Conservation (phyloP, 2,888 invertebrate species). For the Dione juno region DNA sequence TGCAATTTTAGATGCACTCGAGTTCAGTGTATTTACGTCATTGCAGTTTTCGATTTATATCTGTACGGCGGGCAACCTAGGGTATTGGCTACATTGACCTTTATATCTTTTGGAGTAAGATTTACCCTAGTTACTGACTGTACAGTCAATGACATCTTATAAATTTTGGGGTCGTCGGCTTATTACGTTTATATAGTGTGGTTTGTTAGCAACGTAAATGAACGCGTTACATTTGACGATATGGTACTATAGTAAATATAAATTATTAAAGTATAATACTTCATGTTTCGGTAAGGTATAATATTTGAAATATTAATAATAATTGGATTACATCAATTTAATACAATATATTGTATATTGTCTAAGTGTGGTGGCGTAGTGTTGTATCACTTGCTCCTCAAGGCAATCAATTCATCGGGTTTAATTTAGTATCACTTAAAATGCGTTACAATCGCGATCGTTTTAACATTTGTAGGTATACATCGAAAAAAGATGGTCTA, state of each 20-base stretch:
- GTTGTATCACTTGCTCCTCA: background rate
- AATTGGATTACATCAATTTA: too few species aligned
- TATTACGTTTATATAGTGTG: conserved; percentile 33
- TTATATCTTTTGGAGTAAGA: conserved; percentile 22
- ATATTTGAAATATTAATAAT: too few species aligned
- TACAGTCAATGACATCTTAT: conserved; percentile 45
- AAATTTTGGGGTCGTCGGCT: conserved; percentile 41
- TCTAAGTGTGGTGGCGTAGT: background rate
- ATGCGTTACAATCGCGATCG: too few species aligned
- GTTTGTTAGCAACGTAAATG: conserved; percentile 36
- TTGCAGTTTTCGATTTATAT: conserved; percentile 40
- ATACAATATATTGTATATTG: too few species aligned
- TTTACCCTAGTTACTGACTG: conserved; percentile 3
- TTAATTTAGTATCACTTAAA: too few species aligned
- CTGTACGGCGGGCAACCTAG: conserved; percentile 30
- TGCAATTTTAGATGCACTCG: conserved; percentile 48
- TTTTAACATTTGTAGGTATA: too few species aligned
- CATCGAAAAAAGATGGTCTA: too few species aligned
- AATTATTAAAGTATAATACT: background rate
- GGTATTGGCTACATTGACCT: conserved; percentile 16
- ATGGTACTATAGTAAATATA: conserved; percentile 3
- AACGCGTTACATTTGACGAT: conserved; percentile 14
- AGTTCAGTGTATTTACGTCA: conserved; percentile 49
- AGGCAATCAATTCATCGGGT: background rate
- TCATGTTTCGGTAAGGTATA: too few species aligned